phyloP scores from a whole-genome alignment of 1,140 invertebrate genomes.

The Drosophila nigrodunni region DNA sequence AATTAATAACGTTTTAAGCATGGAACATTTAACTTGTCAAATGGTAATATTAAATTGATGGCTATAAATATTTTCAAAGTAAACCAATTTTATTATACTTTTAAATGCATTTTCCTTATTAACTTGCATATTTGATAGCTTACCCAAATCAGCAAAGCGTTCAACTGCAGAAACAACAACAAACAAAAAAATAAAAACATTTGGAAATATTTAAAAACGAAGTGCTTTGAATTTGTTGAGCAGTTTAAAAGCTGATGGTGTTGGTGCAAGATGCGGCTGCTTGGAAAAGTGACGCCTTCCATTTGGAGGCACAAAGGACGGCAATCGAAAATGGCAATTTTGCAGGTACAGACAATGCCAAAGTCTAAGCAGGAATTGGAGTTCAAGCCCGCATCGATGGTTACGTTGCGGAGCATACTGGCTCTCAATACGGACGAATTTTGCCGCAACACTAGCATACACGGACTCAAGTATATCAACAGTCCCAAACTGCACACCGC shows the following conservation, averaged over 20 bases:
- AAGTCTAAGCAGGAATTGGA: not conserved
- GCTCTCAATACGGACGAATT: constrained; percentile 74
- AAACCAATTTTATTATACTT: not conserved
- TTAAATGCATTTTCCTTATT: constrained; percentile 1
- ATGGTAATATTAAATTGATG: no score
- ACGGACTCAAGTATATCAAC: constrained; percentile 75
- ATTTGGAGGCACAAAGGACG: constrained; percentile 7
- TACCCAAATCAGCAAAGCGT: constrained; percentile 11
- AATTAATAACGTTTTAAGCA: no score
- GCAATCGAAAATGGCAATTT: not conserved
- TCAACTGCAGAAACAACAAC: constrained; percentile 32
- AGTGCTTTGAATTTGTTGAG: constrained; percentile 2
- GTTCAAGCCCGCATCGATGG: constrained; percentile 25
- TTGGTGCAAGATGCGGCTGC: constrained; percentile 23
- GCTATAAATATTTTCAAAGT: no score
- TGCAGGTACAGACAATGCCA: not conserved
- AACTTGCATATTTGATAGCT: constrained; percentile 4
- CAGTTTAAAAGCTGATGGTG: constrained; percentile 10
- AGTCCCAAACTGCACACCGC: constrained; percentile 48
- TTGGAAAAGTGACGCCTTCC: constrained; percentile 11
- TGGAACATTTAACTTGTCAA: no score
- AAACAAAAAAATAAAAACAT: not conserved
- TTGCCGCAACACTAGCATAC: constrained; percentile 73
- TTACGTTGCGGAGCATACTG: constrained; percentile 52
- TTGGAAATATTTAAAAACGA: not conserved